These are phyloP conservation scores for Chionoecetes opilio DNA, from an alignment of 1,140 invertebrate genomes.

Conservation along the genomic window DNA sequence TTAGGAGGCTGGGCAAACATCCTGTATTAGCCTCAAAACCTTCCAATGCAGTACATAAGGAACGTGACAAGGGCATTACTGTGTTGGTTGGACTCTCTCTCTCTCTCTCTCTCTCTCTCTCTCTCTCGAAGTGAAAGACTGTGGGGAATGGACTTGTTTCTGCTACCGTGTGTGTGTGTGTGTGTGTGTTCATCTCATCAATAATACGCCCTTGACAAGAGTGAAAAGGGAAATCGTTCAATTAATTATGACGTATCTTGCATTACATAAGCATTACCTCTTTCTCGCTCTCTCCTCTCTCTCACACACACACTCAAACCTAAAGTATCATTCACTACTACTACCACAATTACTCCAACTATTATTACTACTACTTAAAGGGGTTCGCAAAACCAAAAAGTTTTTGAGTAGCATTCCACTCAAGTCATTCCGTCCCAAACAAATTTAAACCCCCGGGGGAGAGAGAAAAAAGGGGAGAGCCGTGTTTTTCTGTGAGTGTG, in stretches of 20 bases:
- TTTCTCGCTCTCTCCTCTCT: conserved; percentile 31
- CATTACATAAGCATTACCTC: conserved; percentile 31
- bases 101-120: conserved; percentile 12
- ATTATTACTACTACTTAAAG: not conserved
- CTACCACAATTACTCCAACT: not conserved
- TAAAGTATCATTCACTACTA: no score
- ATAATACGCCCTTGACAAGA: no score
- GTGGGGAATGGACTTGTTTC: not conserved
- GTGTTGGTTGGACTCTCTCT: not conserved
- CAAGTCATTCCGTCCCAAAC: not conserved
- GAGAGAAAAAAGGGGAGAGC: not conserved
- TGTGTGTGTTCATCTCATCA: conserved; percentile 14
- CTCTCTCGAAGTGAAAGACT: not conserved
- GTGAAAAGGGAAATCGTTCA: not conserved
- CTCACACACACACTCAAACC: conserved; percentile 46
- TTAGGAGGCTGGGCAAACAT: not conserved
- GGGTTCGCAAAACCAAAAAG: no score
- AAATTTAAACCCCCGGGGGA: not conserved
- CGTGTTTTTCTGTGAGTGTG: not conserved
- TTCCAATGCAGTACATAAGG: not conserved
- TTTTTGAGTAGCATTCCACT: no score
- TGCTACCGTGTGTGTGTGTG: conserved; percentile 44
- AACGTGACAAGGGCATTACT: conserved; percentile 16
- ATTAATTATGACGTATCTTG: no score
- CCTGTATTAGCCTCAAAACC: not conserved